Conservation (phyloP, 2,797 vertebrate genomes). For the Rhincodon typus region DNA sequence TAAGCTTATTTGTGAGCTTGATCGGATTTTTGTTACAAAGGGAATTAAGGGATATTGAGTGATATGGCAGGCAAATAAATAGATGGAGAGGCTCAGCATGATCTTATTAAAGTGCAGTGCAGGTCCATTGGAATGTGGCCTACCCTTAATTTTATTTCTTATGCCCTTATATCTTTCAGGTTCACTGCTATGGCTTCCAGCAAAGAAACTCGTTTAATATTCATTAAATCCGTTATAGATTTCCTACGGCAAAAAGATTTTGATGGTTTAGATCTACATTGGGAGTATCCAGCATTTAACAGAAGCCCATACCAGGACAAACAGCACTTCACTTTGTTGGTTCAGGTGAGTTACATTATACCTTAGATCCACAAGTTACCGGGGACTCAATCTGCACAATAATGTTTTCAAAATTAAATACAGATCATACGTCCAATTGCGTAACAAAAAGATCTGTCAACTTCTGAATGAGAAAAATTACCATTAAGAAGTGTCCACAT, state of each 20-base stretch:
- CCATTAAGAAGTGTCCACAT: background rate
- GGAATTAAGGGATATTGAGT: background rate
- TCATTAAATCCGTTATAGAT: background rate
- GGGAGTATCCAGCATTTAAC: background rate
- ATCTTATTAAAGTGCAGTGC: background rate
- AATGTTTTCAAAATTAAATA: background rate
- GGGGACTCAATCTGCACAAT: background rate
- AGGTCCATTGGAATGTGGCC: background rate
- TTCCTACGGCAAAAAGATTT: background rate
- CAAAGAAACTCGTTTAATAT: background rate
- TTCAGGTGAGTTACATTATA: background rate
- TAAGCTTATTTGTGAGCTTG: background rate
- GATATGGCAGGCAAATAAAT: background rate
- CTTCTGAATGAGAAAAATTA: background rate
- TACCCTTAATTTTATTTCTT: background rate
- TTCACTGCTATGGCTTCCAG: conserved; percentile 22
- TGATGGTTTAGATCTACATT: conserved; percentile 32
- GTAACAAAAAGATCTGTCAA: background rate
- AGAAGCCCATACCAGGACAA: conserved; percentile 14
- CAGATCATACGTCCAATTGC: background rate
- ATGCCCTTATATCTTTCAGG: background rate
- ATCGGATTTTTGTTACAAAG: background rate
- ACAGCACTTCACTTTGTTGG: background rate
- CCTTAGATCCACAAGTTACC: background rate
- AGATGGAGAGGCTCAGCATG: background rate